Percentiles rank a stretch among this genome's conserved stretches.
phyloP scores from a whole-genome alignment of 2,113 vertebrate genomes.

The rat (Rattus norvegicus) region DNA sequence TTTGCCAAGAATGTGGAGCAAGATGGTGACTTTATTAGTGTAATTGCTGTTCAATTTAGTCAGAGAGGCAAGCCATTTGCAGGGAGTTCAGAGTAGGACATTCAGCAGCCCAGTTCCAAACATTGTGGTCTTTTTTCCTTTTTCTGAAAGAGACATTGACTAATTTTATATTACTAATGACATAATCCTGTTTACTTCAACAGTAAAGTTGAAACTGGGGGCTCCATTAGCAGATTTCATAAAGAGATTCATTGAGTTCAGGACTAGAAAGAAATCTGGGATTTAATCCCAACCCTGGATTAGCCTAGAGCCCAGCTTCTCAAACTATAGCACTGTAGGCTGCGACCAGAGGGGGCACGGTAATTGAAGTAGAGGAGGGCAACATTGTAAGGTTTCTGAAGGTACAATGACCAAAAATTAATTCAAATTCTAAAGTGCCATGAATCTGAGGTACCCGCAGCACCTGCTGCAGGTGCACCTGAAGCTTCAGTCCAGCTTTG shows the following conservation, averaged over 20 bases:
- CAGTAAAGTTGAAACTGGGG: not conserved
- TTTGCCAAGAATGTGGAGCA: not conserved
- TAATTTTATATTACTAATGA: slow-evolving; percentile 31
- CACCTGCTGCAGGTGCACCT: not conserved
- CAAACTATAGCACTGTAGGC: not conserved
- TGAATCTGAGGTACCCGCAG: not conserved
- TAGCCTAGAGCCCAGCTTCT: not conserved
- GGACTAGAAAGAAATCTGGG: not conserved
- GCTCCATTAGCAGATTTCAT: slow-evolving; percentile 28
- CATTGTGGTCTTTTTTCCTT: not conserved
- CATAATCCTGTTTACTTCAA: slow-evolving; percentile 33
- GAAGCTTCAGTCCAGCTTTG: not conserved
- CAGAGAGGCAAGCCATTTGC: not conserved
- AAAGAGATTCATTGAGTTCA: slow-evolving; percentile 39
- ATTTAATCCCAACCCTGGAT: not conserved
- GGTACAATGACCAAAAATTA: not conserved
- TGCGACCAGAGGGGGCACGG: too few relatives aligned
- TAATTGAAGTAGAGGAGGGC: too few relatives aligned
- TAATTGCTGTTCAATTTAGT: not conserved
- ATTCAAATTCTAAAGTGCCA: not conserved
- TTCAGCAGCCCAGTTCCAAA: not conserved
- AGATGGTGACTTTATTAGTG: not conserved
- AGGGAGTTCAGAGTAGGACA: not conserved
- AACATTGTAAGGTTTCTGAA: not conserved
- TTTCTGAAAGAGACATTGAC: slow-evolving; percentile 37